Evolutionary conservation across 2,888 invertebrate species (phyloP), one percentile per base, ranked within the genome.

Genomic region (Eupithecia abbreviata): DNA sequence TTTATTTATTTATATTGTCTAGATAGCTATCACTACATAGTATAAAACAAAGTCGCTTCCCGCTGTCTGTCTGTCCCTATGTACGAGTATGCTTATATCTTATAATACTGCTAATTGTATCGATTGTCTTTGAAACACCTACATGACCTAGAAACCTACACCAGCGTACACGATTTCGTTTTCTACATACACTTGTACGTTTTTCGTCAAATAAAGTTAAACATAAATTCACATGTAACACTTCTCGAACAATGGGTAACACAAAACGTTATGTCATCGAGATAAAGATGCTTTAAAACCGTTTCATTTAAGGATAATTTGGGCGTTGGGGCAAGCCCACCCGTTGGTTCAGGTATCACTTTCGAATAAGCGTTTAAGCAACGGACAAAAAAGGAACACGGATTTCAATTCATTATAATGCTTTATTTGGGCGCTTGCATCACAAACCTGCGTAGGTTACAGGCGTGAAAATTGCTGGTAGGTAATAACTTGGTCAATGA

Each of bases 391-490:
- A 83, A 76, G 75, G 82, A 73, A 58, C 47, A 75, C 75, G 49
- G 77, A 73, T 77, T 79, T 72, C 78, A 80, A 79, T 78, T 73
- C 70, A 80, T 80, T 78, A 80, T 78, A 77, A 49, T 76, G 79
- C 78, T 79, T 73, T 81, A 81, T 84, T 80, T 78, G 80, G 79
- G 13, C n/a, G 58, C 80, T 88, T 89, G 82, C 86, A 81, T 83
- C 83, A 86, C 81, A 73, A 70, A 67, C 78, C 79, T 76, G 77
- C 79, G 78, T 81, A 84, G 80, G 89, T 86, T 87, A 81, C 84
- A 90, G 88, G 88, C 90, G 89, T 87, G 89, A 80, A 87, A 81
- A 81, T 66, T 74, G 72, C 49, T 6, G 76, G 62, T 62, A n/a
- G 1, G 45, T 68, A 45, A 45, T 45, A n/a, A n/a, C 67, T 68